Evolutionary conservation across 1,140 invertebrate genomes (phyloP), one percentile per base, ranked within the genome.

Genomic region (Vollenhovia emeryi): DNA sequence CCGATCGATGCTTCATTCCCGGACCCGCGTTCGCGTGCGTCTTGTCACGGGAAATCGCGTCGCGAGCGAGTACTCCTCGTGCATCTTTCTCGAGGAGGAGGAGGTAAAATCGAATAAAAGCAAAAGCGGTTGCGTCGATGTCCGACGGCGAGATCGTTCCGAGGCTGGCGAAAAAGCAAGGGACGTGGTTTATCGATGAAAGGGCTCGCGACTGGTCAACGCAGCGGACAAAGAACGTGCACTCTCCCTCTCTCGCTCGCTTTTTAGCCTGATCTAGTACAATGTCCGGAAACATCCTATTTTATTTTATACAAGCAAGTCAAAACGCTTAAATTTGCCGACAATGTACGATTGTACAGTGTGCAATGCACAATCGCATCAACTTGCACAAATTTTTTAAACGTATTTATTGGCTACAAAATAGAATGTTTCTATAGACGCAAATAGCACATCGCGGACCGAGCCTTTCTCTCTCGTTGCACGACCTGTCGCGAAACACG

Each of bases 61-160:
- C 21, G 21, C 15, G n/a, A 6, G 24, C 3, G 64, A 45, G 27
- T 21, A 24, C 57, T n/a, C 27, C 24, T 43, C 36, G 18, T 40
- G 24, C 24, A 9, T 43, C 3, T 73, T 36, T 73, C n/a, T 82
- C 40, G 3, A 3, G 11, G 7, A 3, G 11, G 7, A 18, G 40
- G 4, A 50, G n/a, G n/a, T 50, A 71, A 80, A 57, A 24, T 57
- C 43, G 18, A 55, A 55, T 40, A 24, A 21, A 68, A 71, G 57
- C 3, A 57, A 45, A 82, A 48, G n/a, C n/a, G n/a, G 7, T 33
- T n/a, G 6, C 50, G 48, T 78, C 50, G 64, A 50, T 50, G 36
- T 9, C 3, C 0, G n/a, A 45, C 18, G n/a, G 64, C 5, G 40
- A 48, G 33, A 71, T 71, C 21, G n/a, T 11, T 7, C 8, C 27